These are phyloP conservation scores for Apamea epomidion DNA, from an alignment of 2,888 invertebrate species.

Conservation along the genomic window DNA sequence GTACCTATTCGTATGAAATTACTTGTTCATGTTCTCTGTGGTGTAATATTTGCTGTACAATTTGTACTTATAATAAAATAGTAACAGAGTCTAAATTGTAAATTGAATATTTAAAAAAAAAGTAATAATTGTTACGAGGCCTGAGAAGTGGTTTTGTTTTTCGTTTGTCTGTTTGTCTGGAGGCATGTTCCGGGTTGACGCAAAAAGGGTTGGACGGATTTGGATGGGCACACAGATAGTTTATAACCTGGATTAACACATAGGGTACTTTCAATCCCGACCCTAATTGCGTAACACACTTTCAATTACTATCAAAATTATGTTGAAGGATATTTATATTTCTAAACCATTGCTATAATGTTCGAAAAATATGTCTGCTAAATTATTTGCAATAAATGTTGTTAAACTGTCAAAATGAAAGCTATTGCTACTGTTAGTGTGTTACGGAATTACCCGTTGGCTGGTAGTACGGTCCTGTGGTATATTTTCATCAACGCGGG, in stretches of 20 bases:
- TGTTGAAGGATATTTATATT: too few relatives aligned
- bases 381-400: too few relatives aligned
- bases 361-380: too few relatives aligned
- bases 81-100: background rate
- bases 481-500: background rate
- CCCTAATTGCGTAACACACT: too few relatives aligned
- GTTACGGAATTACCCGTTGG: background rate
- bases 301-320: too few relatives aligned
- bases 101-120: background rate
- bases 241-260: background rate
- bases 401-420: too few relatives aligned
- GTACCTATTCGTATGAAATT: background rate
- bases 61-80: background rate
- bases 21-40: background rate
- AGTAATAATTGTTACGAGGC: background rate
- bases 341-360: too few relatives aligned
- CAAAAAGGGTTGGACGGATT: background rate
- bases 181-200: background rate
- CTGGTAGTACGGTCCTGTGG: background rate
- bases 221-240: background rate
- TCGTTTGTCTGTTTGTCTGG: background rate
- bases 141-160: background rate
- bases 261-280: background rate
- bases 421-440: too few relatives aligned
- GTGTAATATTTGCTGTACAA: background rate